These are phyloP conservation scores for Rhinolophus ferrumequinum DNA, from an alignment of 2,113 vertebrate genomes.

Conservation along the genomic window DNA sequence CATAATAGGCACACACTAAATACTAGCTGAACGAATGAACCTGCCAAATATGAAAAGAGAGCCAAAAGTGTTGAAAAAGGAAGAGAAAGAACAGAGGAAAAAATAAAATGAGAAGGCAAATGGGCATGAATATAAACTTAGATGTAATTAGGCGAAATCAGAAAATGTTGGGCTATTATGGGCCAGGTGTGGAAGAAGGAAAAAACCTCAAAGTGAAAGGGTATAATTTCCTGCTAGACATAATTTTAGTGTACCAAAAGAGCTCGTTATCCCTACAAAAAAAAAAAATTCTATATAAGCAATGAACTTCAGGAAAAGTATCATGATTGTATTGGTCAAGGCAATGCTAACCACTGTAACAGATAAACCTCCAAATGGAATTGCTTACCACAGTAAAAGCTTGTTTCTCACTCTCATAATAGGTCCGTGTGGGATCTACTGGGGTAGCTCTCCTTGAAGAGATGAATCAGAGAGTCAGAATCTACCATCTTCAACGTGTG, in stretches of 20 bases:
- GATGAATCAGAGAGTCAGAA: background rate
- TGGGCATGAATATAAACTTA: background rate
- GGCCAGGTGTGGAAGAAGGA: background rate
- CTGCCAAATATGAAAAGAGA: background rate
- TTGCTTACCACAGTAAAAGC: background rate
- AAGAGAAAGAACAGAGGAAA: background rate
- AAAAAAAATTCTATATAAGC: background rate
- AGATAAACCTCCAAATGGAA: background rate
- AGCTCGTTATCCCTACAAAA: background rate
- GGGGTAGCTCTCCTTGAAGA: background rate
- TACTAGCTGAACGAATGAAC: background rate
- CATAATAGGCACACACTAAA: background rate
- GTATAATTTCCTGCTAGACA: background rate
- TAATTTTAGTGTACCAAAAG: background rate
- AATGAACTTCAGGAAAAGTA: background rate
- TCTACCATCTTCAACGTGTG: background rate
- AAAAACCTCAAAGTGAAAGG: background rate
- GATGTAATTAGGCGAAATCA: background rate
- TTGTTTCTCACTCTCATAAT: background rate
- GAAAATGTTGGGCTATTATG: background rate
- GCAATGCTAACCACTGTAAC: background rate
- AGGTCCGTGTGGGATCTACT: background rate
- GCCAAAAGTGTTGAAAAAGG: background rate
- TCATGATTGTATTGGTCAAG: background rate
- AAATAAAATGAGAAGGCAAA: slow-evolving; percentile 2